phyloP scores from a whole-genome alignment of 2,888 invertebrate genomes.

The Pristionchus exspectatus region DNA sequence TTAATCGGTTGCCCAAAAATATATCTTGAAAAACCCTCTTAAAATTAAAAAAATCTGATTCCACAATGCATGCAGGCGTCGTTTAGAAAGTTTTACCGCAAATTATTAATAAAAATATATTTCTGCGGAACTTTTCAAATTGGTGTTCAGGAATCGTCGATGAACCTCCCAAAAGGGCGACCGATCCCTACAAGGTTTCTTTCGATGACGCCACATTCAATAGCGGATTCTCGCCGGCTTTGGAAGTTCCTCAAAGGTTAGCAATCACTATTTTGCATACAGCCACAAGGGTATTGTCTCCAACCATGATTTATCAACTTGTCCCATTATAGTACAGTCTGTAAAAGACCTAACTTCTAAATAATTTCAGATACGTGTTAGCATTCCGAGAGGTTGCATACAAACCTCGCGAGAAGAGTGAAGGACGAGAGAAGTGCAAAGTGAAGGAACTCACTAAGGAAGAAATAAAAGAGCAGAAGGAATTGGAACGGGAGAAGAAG shows the following conservation, averaged over 20 bases:
- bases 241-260: conserved; percentile 94
- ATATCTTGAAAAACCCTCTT: neutral
- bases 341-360: no score
- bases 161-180: conserved; percentile 83
- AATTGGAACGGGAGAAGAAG: conserved; percentile 33
- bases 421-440: neutral
- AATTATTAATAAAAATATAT: neutral
- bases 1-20: neutral
- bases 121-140: neutral
- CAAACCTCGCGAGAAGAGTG: conserved; percentile 33
- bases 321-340: neutral
- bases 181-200: conserved; percentile 93
- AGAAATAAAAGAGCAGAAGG: conserved; percentile 12
- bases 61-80: no score
- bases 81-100: neutral
- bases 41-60: neutral
- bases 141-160: conserved; percentile 42
- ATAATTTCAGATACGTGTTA: conserved; percentile 43
- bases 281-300: neutral
- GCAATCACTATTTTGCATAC: neutral
- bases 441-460: conserved; percentile 9
- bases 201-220: conserved; percentile 94
- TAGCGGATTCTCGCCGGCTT: conserved; percentile 93
- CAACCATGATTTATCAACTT: neutral
- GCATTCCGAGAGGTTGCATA: conserved; percentile 31